These are phyloP conservation scores for Ophion ventricosus DNA, from an alignment of 2,888 invertebrate species.

Conservation along the genomic window DNA sequence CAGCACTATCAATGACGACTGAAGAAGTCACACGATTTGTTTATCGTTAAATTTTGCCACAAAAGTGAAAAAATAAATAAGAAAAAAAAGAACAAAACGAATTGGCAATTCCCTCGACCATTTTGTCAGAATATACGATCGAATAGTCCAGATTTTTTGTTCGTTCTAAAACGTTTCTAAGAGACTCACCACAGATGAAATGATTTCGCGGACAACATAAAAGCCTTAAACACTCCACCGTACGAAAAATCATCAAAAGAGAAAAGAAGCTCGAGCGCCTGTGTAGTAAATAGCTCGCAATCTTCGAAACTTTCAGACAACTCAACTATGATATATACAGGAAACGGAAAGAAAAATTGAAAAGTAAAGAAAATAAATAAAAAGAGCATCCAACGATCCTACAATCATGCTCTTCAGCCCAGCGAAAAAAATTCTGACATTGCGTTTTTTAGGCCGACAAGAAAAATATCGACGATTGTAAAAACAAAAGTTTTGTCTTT, in stretches of 20 bases:
- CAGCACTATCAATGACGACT: not conserved
- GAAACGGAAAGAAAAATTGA: not conserved
- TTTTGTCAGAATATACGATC: slow-evolving; percentile 3
- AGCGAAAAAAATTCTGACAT: slow-evolving; percentile 39
- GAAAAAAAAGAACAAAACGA: not conserved
- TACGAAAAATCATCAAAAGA: not conserved
- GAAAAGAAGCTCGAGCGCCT: slow-evolving; percentile 11
- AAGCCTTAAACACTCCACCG: slow-evolving; percentile 22
- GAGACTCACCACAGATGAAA: slow-evolving; percentile 25
- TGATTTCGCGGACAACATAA: slow-evolving; percentile 38
- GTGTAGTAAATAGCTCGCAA: not conserved
- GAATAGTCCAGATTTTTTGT: not conserved
- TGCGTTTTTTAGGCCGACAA: slow-evolving; percentile 40
- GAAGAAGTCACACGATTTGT: not conserved
- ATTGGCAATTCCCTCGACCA: not conserved
- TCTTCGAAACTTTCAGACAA: not conserved
- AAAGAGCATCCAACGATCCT: slow-evolving; percentile 45
- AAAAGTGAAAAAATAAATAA: not conserved
- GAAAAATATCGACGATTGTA: slow-evolving; percentile 42
- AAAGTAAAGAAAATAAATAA: slow-evolving; percentile 11
- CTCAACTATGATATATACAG: not conserved
- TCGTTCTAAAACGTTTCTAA: not conserved
- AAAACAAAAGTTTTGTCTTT: slow-evolving; percentile 40
- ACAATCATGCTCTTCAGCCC: slow-evolving; percentile 57
- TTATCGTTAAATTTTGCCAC: not conserved